Conservation (phyloP, 2,888 invertebrate genomes). For the Hoplodrina blanda region DNA sequence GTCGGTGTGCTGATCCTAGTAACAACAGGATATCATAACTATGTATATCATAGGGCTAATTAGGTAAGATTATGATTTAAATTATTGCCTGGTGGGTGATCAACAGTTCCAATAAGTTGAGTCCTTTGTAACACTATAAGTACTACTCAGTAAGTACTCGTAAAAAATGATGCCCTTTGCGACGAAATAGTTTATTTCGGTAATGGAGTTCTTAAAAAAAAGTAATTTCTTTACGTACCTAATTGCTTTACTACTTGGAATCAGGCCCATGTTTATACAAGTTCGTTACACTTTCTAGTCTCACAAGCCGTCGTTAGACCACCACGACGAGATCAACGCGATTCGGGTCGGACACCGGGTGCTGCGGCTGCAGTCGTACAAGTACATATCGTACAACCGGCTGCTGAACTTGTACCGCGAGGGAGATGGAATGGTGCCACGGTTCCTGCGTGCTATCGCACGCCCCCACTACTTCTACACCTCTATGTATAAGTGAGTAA, state of each 20-base stretch:
- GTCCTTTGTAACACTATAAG: too few relatives aligned
- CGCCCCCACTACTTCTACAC: conserved; percentile 84
- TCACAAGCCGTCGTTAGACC: conserved; percentile 73
- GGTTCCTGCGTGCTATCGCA: conserved; percentile 81
- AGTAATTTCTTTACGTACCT: too few relatives aligned
- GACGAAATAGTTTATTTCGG: too few relatives aligned
- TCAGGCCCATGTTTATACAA: background rate
- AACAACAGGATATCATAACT: too few relatives aligned
- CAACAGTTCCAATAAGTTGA: too few relatives aligned
- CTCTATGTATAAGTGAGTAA: conserved; percentile 85
- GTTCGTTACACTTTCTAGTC: background rate
- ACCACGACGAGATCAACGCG: conserved; percentile 80
- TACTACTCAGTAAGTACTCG: too few relatives aligned
- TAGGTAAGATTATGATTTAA: too few relatives aligned
- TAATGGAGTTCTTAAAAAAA: too few relatives aligned
- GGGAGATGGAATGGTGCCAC: conserved; percentile 84
- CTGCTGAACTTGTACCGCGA: conserved; percentile 80
- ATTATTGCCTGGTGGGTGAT: too few relatives aligned
- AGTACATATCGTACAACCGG: conserved; percentile 82
- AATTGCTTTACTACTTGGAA: too few relatives aligned
- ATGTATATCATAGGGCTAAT: too few relatives aligned
- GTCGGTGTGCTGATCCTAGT: background rate
- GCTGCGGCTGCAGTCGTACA: conserved; percentile 80
- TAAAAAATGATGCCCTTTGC: too few relatives aligned
- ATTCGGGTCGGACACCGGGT: conserved; percentile 78